Evolutionary conservation across 1,140 invertebrate species (phyloP).

Genomic region (Nasonia giraulti): DNA sequence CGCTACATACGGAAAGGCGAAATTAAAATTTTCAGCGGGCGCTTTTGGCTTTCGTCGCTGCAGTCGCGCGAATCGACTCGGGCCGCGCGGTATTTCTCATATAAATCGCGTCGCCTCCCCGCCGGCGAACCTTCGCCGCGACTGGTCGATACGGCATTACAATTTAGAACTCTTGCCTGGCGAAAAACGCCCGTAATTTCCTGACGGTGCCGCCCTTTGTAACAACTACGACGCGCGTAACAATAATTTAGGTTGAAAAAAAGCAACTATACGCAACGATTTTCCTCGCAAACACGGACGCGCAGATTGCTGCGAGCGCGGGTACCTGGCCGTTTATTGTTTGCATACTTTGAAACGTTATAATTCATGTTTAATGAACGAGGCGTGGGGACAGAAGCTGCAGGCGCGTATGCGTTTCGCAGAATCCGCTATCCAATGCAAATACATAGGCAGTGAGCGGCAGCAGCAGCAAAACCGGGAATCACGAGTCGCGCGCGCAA

Average conservation of each 20-base stretch:
- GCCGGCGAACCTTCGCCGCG: background rate
- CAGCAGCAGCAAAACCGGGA: background rate
- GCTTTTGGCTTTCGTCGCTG: background rate
- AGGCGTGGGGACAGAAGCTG: background rate
- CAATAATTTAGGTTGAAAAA: too few relatives aligned
- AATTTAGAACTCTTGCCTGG: background rate
- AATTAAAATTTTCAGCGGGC: background rate
- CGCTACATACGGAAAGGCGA: background rate
- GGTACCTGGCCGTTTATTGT: background rate
- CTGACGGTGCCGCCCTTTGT: too few relatives aligned
- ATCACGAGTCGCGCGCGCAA: background rate
- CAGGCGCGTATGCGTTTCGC: background rate
- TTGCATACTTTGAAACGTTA: background rate
- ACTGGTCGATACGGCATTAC: background rate
- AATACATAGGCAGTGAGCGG: background rate
- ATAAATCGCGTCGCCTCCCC: background rate
- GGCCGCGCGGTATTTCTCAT: background rate
- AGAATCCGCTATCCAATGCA: background rate
- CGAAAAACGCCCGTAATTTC: too few relatives aligned
- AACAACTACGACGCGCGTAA: too few relatives aligned
- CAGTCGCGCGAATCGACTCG: background rate
- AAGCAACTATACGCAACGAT: too few relatives aligned
- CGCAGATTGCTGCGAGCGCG: too few relatives aligned
- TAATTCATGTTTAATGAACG: conserved; percentile 1
- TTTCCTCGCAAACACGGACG: too few relatives aligned